Evolutionary conservation across 2,113 vertebrate species (phyloP), one percentile per base, ranked within the genome.

Genomic region (Siniperca knerii): DNA sequence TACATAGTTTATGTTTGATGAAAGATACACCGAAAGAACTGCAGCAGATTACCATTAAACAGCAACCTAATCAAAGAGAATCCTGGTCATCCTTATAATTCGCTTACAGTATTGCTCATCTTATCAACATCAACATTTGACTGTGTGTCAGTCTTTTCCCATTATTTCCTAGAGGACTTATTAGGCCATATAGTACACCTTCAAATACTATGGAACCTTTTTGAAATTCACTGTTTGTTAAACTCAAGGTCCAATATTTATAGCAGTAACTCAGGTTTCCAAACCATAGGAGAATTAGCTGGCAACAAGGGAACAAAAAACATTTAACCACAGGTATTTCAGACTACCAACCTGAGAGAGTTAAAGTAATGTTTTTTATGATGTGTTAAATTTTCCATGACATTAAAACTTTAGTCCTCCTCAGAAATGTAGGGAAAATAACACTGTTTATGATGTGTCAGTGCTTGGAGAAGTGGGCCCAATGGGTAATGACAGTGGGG

Each of bases 321-420:
- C 82, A 75, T 12, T 37, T 37, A 79, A 81, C 83, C 84, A 75
- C 75, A 84, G 42, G 66, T 90, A 90, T 93, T 90, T 83, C 40
- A 78, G 75, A 60, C 66, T 81, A 55, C 68, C 46, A 79, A 84
- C 54, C 60, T 74, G 76, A 79, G 75, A 86, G 81, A 83, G 78
- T 84, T 58, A 83, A 85, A 83, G 74, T 70, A 80, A 81, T 74
- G 75, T 50, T 87, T 82, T 91, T 92, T 82, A 93, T 88, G 84
- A 91, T 78, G 78, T 93, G 89, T 88, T 89, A 87, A 92, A 91
- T 89, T 93, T 94, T 93, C 91, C 89, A 87, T 95, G 91, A 95
- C 92, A 92, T 85, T 73, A 90, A 88, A 88, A 75, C 21, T 85
- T 84, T 29, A 87, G 79, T 87, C 77, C 69, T 57, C 54, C 67